A percentile compares a stretch with the other conserved stretches of the same genome.
phyloP scores from a whole-genome alignment of 2,797 vertebrate species.

The Sebastes melanostomus region DNA sequence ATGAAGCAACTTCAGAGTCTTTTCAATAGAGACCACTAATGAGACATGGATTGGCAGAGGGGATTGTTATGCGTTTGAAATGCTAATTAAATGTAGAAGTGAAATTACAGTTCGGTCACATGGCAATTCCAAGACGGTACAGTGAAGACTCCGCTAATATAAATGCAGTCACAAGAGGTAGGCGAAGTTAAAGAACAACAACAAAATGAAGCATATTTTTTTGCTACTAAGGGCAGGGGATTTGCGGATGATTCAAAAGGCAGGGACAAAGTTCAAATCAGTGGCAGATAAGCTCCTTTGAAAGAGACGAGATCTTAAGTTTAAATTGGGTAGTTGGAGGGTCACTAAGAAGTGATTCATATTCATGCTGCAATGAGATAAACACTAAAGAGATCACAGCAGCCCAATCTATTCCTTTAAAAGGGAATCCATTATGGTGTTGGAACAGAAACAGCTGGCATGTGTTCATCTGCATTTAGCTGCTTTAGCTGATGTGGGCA shows the following conservation, averaged over 20 bases:
- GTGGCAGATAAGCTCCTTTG: constrained; percentile 10
- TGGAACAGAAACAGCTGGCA: background rate
- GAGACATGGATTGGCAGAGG: constrained; percentile 72
- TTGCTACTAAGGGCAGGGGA: background rate
- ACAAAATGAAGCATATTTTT: background rate
- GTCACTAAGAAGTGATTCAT: constrained; percentile 23
- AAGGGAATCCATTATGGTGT: background rate
- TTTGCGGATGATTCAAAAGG: constrained; percentile 13
- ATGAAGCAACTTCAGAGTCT: constrained; percentile 70
- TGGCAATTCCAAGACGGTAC: constrained; percentile 56
- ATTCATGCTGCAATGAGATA: constrained; percentile 8
- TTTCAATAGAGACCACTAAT: constrained; percentile 74
- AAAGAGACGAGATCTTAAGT: constrained; percentile 6
- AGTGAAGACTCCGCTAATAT: constrained; percentile 34
- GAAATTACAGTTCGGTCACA: constrained; percentile 73
- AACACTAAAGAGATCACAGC: constrained; percentile 36
- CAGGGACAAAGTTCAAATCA: background rate
- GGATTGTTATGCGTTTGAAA: constrained; percentile 81
- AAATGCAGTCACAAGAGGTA: constrained; percentile 27
- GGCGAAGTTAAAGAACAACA: constrained; percentile 19
- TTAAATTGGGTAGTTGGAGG: constrained; percentile 16
- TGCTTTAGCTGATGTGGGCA: constrained; percentile 11
- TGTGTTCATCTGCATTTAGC: background rate
- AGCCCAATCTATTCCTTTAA: background rate
- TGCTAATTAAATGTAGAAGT: constrained; percentile 79